These are phyloP conservation scores for Lasioglossum pauxillum DNA, from an alignment of 2,888 invertebrate species.

Conservation along the genomic window DNA sequence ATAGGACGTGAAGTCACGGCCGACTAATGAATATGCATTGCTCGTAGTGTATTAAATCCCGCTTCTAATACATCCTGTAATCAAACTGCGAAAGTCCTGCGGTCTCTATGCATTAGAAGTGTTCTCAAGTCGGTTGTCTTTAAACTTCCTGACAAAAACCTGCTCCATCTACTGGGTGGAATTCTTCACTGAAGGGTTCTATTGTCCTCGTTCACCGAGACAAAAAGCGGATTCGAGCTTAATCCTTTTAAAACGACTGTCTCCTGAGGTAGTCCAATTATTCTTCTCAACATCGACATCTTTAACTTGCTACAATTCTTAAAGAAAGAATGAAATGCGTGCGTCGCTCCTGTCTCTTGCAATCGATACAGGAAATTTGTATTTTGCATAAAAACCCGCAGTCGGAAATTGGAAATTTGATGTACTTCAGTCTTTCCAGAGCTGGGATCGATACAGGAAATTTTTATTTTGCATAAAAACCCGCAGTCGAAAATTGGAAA, in stretches of 20 bases:
- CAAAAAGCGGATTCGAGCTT: not conserved
- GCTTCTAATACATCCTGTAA: not conserved
- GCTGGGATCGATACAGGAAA: no score
- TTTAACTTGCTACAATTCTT: not conserved
- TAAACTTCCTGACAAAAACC: not conserved
- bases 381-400: no score
- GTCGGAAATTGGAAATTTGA: not conserved
- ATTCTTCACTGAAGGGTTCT: not conserved
- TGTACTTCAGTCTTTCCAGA: not conserved
- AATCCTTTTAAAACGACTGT: not conserved
- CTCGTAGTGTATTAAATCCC: not conserved
- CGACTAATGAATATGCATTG: conserved; percentile 45
- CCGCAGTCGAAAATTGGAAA: not conserved
- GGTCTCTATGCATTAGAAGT: not conserved
- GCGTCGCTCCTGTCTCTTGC: no score
- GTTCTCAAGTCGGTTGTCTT: not conserved
- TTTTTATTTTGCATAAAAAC: no score
- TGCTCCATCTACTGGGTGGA: not conserved
- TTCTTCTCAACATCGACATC: not conserved
- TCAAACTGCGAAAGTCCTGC: not conserved
- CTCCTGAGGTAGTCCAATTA: not conserved
- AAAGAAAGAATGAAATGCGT: no score
- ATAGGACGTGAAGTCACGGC: conserved; percentile 16
- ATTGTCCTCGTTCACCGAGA: not conserved
- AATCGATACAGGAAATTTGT: no score